Evolutionary conservation across 2,113 vertebrate genomes (phyloP).

Genomic region (Pimephales promelas): DNA sequence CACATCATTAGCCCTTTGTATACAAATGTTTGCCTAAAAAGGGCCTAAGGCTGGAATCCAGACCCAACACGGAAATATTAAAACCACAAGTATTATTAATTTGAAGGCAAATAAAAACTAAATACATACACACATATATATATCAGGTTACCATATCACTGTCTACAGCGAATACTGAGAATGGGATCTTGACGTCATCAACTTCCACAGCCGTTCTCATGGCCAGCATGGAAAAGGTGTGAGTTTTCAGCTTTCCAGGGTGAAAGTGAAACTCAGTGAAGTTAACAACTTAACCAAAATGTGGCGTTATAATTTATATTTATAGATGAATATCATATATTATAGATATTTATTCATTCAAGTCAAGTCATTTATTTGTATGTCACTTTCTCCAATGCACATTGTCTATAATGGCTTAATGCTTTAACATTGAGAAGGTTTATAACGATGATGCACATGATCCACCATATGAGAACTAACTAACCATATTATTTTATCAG

Average conservation of each 20-base stretch:
- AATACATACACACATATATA: neutral
- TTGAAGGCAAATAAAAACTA: neutral
- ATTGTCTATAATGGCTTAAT: neutral
- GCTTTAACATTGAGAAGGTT: too few species aligned
- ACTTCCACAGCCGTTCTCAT: neutral
- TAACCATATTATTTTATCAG: neutral
- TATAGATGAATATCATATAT: too few species aligned
- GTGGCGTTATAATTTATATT: too few species aligned
- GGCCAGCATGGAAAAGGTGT: too few species aligned
- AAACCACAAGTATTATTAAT: neutral
- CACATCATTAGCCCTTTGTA: neutral
- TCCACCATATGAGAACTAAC: neutral
- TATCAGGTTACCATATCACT: neutral
- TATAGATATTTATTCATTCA: too few species aligned
- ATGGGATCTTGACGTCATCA: neutral
- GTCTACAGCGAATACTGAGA: neutral
- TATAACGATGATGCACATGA: neutral
- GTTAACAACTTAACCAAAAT: neutral
- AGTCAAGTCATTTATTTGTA: neutral
- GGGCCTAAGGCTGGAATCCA: neutral
- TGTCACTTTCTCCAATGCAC: neutral
- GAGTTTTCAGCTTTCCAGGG: neutral
- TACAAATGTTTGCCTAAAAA: neutral
- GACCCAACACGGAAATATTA: neutral
- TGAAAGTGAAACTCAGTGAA: neutral